phyloP scores from a whole-genome alignment of 2,113 vertebrate genomes.

The Kobus ellipsiprymnus region DNA sequence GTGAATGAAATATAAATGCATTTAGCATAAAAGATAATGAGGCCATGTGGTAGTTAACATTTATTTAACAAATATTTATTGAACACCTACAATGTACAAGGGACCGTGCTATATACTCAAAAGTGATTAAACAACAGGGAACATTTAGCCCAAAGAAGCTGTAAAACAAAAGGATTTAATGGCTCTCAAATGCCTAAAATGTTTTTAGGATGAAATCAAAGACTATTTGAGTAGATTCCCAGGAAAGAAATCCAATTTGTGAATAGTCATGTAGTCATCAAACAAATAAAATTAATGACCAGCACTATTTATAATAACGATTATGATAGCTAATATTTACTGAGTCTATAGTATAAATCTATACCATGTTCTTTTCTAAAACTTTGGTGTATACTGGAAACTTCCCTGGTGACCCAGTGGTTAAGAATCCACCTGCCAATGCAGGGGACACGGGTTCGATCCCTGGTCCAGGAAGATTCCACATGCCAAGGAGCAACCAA shows the following conservation, averaged over 20 bases:
- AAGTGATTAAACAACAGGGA: neutral
- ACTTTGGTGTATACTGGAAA: neutral
- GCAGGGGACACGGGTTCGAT: fast-evolving
- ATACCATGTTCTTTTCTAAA: neutral
- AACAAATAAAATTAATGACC: neutral
- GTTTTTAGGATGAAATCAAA: neutral
- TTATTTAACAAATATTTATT: neutral
- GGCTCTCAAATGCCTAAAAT: neutral
- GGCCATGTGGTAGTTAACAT: neutral
- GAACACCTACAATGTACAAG: neutral
- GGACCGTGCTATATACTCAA: neutral
- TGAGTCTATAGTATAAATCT: neutral
- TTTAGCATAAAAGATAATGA: neutral
- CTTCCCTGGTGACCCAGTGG: neutral
- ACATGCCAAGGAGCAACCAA: neutral
- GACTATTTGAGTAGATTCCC: neutral
- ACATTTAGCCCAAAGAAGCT: neutral
- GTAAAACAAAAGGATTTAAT: neutral
- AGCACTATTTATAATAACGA: neutral
- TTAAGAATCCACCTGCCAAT: neutral
- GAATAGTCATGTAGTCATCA: neutral
- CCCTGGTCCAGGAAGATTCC: neutral
- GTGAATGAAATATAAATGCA: neutral
- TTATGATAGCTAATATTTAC: neutral
- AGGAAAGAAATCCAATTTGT: neutral